Evolutionary conservation across 2,888 invertebrate genomes (phyloP).

Genomic region (Thera britannica): DNA sequence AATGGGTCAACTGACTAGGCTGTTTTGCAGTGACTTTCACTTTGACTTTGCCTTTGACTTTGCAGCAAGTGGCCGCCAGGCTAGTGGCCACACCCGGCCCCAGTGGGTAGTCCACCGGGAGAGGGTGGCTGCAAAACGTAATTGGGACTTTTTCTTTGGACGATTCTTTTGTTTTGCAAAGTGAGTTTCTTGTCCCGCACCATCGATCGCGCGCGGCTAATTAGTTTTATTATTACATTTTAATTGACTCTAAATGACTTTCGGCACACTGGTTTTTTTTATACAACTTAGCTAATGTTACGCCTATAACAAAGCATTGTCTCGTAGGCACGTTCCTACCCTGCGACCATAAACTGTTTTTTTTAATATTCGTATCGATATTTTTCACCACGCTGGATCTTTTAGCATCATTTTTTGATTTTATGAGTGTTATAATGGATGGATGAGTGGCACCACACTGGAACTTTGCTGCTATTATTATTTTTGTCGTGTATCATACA

Average conservation of each 20-base stretch:
- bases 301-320: too few relatives aligned
- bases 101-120: constrained; percentile 32
- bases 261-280: not conserved
- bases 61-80: not conserved
- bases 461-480: too few relatives aligned
- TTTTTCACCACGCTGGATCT: too few relatives aligned
- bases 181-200: constrained; percentile 66
- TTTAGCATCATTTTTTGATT: too few relatives aligned
- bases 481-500: too few relatives aligned
- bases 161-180: constrained; percentile 81
- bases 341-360: too few relatives aligned
- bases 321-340: too few relatives aligned
- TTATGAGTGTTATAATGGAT: too few relatives aligned
- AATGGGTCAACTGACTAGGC: too few relatives aligned
- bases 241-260: not conserved
- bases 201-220: constrained; percentile 66
- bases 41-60: not conserved
- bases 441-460: too few relatives aligned
- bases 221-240: constrained; percentile 15
- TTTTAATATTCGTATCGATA: too few relatives aligned
- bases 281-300: too few relatives aligned
- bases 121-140: constrained; percentile 65
- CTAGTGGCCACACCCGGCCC: constrained; percentile 20
- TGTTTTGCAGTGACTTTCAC: not conserved
- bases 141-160: constrained; percentile 83